Evolutionary conservation across 1,140 invertebrate genomes (phyloP).

Genomic region (Chrysoperla carnea): DNA sequence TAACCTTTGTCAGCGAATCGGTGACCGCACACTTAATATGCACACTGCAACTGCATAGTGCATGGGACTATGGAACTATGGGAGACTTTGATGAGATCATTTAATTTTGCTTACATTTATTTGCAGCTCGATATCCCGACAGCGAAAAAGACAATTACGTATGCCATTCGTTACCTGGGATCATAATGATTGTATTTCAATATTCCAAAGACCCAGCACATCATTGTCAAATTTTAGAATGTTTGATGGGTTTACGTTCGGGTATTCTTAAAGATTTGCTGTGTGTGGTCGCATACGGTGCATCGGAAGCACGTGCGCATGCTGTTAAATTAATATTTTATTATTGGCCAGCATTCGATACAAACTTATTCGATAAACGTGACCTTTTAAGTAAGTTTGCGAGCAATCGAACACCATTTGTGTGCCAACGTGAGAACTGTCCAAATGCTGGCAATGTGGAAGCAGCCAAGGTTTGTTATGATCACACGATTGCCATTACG

Average conservation of each 20-base stretch:
- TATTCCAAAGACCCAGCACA: constrained; percentile 83
- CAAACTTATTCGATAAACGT: constrained; percentile 78
- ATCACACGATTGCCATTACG: constrained; percentile 68
- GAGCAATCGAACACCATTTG: constrained; percentile 62
- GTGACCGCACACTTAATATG: background rate
- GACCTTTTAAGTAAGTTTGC: constrained; percentile 78
- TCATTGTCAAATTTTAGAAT: constrained; percentile 88
- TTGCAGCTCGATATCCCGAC: constrained; percentile 43
- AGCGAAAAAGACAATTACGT: constrained; percentile 67
- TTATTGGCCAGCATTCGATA: constrained; percentile 98
- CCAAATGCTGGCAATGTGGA: constrained; percentile 66
- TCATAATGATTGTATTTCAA: constrained; percentile 96
- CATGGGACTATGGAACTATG: background rate
- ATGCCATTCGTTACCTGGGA: constrained; percentile 78
- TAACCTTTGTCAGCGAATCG: too few relatives aligned
- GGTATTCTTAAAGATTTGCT: constrained; percentile 84
- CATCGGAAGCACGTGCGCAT: constrained; percentile 71
- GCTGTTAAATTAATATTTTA: constrained; percentile 95
- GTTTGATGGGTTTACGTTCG: constrained; percentile 80
- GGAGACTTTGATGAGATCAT: too few relatives aligned
- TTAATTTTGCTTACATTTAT: constrained; percentile 3
- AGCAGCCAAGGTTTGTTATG: constrained; percentile 81
- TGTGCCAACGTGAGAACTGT: constrained; percentile 74
- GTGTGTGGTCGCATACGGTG: constrained; percentile 93
- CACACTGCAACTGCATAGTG: background rate